Base-by-base conservation (phyloP, 1,140 invertebrate genomes). In the Zaprionus inermis region DNA sequence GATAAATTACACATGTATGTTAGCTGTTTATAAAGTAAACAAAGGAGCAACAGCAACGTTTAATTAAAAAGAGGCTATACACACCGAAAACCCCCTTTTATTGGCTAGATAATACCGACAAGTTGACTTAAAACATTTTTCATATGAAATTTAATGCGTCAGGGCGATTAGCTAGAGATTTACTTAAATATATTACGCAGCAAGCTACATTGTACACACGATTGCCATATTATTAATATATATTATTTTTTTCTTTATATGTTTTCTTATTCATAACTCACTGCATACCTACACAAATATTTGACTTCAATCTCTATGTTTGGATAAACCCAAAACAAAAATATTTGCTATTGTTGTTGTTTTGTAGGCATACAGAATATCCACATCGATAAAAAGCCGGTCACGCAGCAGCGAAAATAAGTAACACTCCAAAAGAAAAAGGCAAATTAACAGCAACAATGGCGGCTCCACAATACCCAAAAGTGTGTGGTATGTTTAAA, bases 361-460 rank as follows among this genome's bases (percentile, higher is more conserved):
- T 9, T 54, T 14, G 49, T 46, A 18, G 7, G n/a, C 41, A 14
- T 28, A 28, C 12, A 32, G 5, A 9, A 12, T 1, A 22, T 52
- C 9, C 10, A 54, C 36, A 34, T 51, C 11, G 34, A 67, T 68
- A 74, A 69, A 74, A 74, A 70, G 66, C 66, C 65, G 66, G 66
- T 32, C 66, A 57, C n/a, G 16, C 24, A 54, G 20, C 11, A 52
- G 12, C 18, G 55, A n/a, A 61, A 32, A 44, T 58, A 55, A 55
- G 24, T 38, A 44, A 66, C n/a, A 54, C 36, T 41, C 36, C 28
- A 36, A 71, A n/a, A 64, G 51, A 55, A 60, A 68, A 9, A 59
- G 36, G 14, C 38, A 54, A 59, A 72, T 59, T 44, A 54, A 32
- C 44, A 57, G 57, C 36, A 56, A 30, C 30, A 28, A 36, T 30